These are phyloP conservation scores for Ectemnius lituratus DNA, from an alignment of 2,888 invertebrate genomes.

Conservation along the genomic window DNA sequence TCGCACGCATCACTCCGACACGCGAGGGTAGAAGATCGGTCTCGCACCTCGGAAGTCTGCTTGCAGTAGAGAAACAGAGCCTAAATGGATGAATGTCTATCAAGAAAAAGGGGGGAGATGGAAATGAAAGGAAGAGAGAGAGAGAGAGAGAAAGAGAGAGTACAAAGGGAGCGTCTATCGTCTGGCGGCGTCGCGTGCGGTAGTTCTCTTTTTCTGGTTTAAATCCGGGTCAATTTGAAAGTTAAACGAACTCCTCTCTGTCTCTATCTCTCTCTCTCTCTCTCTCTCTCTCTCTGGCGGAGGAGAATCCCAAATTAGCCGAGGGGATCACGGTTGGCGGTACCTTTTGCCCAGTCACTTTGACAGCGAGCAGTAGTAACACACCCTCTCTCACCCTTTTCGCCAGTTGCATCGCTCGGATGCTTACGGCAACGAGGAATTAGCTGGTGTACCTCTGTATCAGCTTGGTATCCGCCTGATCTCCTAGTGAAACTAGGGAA, in stretches of 20 bases:
- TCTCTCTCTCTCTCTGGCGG: not conserved
- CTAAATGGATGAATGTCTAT: too few relatives aligned
- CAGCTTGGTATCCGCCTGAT: not conserved
- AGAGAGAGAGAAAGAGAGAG: too few relatives aligned
- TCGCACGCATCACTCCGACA: too few relatives aligned
- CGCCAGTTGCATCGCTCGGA: slow-evolving; percentile 28
- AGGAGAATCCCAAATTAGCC: slow-evolving; percentile 54
- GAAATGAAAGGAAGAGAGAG: too few relatives aligned
- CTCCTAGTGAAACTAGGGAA: too few relatives aligned
- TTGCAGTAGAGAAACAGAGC: too few relatives aligned
- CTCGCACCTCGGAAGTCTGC: too few relatives aligned
- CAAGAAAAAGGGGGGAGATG: too few relatives aligned
- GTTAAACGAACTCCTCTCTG: slow-evolving; percentile 56
- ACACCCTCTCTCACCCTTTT: too few relatives aligned
- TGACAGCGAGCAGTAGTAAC: not conserved
- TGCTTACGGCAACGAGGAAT: slow-evolving; percentile 32
- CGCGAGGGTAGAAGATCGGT: too few relatives aligned
- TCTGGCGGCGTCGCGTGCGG: too few relatives aligned
- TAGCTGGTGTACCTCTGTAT: slow-evolving; percentile 15
- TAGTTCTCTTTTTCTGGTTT: slow-evolving; percentile 45
- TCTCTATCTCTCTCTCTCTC: not conserved
- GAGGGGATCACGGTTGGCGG: slow-evolving; percentile 30
- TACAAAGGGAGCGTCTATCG: too few relatives aligned
- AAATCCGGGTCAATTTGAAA: slow-evolving; percentile 62
- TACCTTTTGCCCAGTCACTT: slow-evolving; percentile 22